Conservation (phyloP, 2,888 invertebrate species). For the Coenonympha arcania region DNA sequence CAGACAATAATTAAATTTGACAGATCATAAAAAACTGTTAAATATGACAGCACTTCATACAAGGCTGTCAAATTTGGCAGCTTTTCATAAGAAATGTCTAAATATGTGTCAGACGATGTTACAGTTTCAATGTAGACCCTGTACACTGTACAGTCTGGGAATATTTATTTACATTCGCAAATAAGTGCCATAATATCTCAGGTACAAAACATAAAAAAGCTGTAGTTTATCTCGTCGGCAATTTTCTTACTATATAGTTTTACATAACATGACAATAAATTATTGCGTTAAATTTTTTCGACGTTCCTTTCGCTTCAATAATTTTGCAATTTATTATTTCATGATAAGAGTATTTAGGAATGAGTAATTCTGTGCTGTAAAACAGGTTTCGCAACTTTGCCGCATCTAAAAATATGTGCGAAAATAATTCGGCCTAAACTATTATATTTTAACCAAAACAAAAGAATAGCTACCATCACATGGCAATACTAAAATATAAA, state of each 20-base stretch:
- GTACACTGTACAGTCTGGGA: slow-evolving; percentile 12
- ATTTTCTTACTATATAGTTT: slow-evolving; percentile 4
- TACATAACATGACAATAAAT: not conserved
- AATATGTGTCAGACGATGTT: not conserved
- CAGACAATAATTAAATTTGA: not conserved
- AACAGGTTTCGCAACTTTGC: not conserved
- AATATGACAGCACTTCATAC: not conserved
- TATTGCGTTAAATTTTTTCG: not conserved
- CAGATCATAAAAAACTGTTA: not conserved
- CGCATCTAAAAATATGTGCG: too few species aligned
- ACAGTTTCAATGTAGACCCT: not conserved
- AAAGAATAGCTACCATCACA: too few species aligned
- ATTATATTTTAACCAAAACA: too few species aligned
- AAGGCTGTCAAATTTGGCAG: not conserved
- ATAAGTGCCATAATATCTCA: slow-evolving; percentile 36
- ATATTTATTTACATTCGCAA: slow-evolving; percentile 33
- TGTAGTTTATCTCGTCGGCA: slow-evolving; percentile 15
- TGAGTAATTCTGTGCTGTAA: not conserved
- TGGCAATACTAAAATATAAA: too few species aligned
- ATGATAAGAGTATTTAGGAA: not conserved
- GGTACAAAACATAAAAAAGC: slow-evolving; percentile 34
- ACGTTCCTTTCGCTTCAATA: not conserved
- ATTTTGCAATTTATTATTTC: not conserved
- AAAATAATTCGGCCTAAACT: too few species aligned
- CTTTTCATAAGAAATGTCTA: not conserved